Evolutionary conservation across 2,797 vertebrate species (phyloP).

Genomic region (Pitangus sulphuratus): DNA sequence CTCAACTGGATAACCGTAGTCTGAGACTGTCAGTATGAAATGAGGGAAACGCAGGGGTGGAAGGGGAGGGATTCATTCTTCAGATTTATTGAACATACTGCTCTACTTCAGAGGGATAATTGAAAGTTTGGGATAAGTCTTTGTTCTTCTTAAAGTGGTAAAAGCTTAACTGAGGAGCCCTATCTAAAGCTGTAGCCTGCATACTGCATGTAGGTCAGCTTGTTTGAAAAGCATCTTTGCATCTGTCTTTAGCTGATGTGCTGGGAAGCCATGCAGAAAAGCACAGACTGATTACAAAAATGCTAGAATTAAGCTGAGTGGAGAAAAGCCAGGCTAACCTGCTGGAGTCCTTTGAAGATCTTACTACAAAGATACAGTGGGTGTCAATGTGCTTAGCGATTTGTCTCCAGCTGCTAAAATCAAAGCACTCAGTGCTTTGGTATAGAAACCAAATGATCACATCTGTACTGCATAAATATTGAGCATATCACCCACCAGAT

Average conservation of each 20-base stretch:
- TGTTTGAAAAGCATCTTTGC: background rate
- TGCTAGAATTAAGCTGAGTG: background rate
- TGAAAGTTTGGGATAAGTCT: background rate
- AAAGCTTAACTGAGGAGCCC: background rate
- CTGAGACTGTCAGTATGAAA: background rate
- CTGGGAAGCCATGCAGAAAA: conserved; percentile 3
- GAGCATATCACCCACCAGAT: background rate
- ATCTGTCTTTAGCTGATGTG: background rate
- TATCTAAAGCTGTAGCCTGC: background rate
- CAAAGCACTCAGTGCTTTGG: background rate
- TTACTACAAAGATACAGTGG: background rate
- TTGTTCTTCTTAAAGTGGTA: background rate
- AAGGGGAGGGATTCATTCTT: background rate
- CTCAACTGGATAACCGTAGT: background rate
- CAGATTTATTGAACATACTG: background rate
- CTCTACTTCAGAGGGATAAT: background rate
- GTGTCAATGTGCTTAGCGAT: background rate
- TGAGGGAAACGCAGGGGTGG: background rate
- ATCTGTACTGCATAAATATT: conserved; percentile 30
- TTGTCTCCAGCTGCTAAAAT: conserved; percentile 57
- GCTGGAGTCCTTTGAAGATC: conserved; percentile 54
- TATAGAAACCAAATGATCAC: background rate
- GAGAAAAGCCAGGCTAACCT: conserved; percentile 31
- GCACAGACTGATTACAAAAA: background rate
- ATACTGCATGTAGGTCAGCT: background rate